Evolutionary conservation across 2,113 vertebrate species (phyloP).

Genomic region (Empidonax traillii): DNA sequence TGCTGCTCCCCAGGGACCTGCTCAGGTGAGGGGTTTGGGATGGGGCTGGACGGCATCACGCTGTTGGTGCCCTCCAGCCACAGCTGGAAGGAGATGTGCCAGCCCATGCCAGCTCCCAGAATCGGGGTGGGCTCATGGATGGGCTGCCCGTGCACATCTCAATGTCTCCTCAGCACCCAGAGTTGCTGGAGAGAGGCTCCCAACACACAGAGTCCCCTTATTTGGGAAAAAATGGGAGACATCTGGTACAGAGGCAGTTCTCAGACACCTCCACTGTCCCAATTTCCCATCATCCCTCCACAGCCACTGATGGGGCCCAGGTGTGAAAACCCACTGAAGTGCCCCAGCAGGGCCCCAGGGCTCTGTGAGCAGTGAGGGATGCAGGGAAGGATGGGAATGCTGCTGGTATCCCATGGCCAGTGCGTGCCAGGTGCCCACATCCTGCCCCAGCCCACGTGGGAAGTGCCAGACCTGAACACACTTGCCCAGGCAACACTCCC

Average conservation of each 20-base stretch:
- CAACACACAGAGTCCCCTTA: neutral
- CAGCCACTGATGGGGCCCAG: neutral
- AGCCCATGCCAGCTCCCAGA: neutral
- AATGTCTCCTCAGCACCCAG: neutral
- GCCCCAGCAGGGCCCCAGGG: neutral
- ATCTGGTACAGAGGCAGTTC: neutral
- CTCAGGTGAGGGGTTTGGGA: fast-evolving
- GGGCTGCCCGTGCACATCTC: fast-evolving
- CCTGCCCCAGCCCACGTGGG: neutral
- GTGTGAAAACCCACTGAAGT: neutral
- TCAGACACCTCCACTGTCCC: neutral
- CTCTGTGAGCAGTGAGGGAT: neutral
- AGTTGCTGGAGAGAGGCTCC: neutral
- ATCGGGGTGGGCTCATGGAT: fast-evolving
- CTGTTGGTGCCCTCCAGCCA: fast-evolving
- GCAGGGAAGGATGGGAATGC: neutral
- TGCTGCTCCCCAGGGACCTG: neutral
- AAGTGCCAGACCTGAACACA: neutral
- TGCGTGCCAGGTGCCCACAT: fast-evolving
- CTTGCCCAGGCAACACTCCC: neutral
- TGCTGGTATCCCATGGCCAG: neutral
- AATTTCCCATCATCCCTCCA: neutral
- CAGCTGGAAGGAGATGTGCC: neutral
- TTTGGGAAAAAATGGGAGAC: neutral
- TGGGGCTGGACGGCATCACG: neutral